Conservation (phyloP, 1,140 invertebrate genomes). For the Drosophila kurseongensis region DNA sequence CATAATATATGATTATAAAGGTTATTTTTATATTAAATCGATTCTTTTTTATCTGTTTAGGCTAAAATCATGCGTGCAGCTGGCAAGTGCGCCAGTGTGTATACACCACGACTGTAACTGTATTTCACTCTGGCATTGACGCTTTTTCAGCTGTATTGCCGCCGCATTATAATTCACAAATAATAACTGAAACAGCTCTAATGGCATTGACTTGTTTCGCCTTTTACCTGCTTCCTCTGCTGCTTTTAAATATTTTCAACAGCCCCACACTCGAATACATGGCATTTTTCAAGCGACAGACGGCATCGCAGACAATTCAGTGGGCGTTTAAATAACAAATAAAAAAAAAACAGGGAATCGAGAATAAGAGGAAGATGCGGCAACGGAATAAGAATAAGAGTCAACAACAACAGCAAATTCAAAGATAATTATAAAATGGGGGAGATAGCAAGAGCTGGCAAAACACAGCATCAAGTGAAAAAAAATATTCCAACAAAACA, state of each 20-base stretch:
- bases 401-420: constrained; percentile 40
- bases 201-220: constrained; percentile 57
- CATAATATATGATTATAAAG: neutral
- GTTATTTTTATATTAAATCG: neutral
- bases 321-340: constrained; percentile 25
- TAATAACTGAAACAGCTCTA: constrained; percentile 27
- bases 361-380: constrained; percentile 12
- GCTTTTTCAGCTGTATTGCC: constrained; percentile 7
- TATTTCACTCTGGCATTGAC: constrained; percentile 10
- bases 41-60: constrained; percentile 6
- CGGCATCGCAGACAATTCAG: constrained; percentile 39
- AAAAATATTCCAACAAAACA: constrained; percentile 27
- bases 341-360: constrained; percentile 27
- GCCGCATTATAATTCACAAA: constrained; percentile 55
- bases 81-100: constrained; percentile 23
- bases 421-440: constrained; percentile 50
- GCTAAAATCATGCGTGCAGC: constrained; percentile 14
- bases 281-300: constrained; percentile 39
- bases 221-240: constrained; percentile 13
- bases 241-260: constrained; percentile 6
- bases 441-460: constrained; percentile 30
- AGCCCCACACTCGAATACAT: neutral
- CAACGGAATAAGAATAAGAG: constrained; percentile 24
- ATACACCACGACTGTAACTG: constrained; percentile 27
- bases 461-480: constrained; percentile 20